Conservation (phyloP, 2,888 invertebrate species). For the Temnothorax ravouxi region DNA sequence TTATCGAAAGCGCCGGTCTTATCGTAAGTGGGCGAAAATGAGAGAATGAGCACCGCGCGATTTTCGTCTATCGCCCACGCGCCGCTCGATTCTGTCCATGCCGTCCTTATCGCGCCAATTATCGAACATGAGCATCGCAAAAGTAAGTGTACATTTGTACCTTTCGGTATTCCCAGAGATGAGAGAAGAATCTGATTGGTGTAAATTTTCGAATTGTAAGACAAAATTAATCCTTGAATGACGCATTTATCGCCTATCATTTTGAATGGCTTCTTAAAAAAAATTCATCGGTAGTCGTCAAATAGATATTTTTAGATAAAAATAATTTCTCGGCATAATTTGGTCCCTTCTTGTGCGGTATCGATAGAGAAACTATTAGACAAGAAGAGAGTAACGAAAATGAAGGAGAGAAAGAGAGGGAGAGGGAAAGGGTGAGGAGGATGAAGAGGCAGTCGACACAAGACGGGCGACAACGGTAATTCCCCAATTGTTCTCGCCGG, state of each 20-base stretch:
- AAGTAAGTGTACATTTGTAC: not conserved
- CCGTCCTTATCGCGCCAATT: slow-evolving; percentile 29
- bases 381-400: not conserved
- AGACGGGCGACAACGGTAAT: slow-evolving; percentile 47
- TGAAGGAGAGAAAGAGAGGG: not conserved
- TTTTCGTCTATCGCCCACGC: slow-evolving; percentile 31
- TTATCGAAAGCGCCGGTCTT: slow-evolving; percentile 34
- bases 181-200: not conserved
- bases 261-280: not conserved
- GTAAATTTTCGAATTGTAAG: not conserved
- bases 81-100: not conserved
- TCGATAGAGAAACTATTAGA: slow-evolving; percentile 33
- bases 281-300: not conserved
- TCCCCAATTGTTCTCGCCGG: slow-evolving; percentile 46
- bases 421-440: not conserved
- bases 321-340: slow-evolving; percentile 10
- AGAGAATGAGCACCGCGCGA: slow-evolving; percentile 36
- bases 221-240: not conserved
- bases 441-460: not conserved
- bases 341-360: not conserved
- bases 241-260: not conserved
- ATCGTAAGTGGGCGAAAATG: slow-evolving; percentile 48
- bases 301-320: slow-evolving; percentile 1
- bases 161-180: not conserved
- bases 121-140: slow-evolving; percentile 25